Evolutionary conservation across 2,113 vertebrate species (phyloP), one percentile per base, ranked within the genome.

Genomic region (Alethe diademata): DNA sequence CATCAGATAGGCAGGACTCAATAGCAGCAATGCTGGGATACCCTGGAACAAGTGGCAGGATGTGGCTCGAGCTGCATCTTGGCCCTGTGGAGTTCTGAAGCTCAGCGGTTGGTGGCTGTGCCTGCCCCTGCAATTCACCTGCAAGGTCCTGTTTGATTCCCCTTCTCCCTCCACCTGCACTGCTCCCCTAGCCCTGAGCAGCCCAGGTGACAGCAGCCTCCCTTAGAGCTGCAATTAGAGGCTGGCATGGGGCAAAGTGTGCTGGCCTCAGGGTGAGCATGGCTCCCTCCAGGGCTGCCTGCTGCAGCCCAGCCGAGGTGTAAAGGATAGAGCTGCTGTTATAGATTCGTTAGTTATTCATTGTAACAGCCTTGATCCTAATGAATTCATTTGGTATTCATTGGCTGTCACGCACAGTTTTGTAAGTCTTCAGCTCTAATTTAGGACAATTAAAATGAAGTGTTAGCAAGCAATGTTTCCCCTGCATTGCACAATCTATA

Each of bases 381-480:
- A 93, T 94, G 97, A 96, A 95, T 96, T 93, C 56, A 64, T 94
- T 95, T 95, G 92, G 83, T 96, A 95, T 94, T 96, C 94, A 94
- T 88, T 95, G 96, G 89, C 95, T 97, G 95, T 96, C 96, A 97
- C 60, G 3, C 22, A 66, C 86, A 91, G 86, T 97, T 97, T 94
- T 97, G 88, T 97, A 96, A 95, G 95, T 97, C 96, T 97, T 97
- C 96, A 96, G 64, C 95, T 97, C 92, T 97, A 97, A 98, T 98
- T 97, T 97, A 95, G 96, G 97, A 97, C 97, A 97, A 97, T 98
- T 97, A 96, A 97, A 97, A 97, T 95, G 95, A 98, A 97, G 95
- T 95, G 96, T 97, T 97, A 97, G 97, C 94, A 96, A 97, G 96
- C 89, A 92, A 94, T 79, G 89, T 96, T 97, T 97, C 95, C 92